A percentile compares a stretch with the other conserved stretches of the same genome.
phyloP scores from a whole-genome alignment of 2,113 vertebrate species.

The Oophaga pumilio region DNA sequence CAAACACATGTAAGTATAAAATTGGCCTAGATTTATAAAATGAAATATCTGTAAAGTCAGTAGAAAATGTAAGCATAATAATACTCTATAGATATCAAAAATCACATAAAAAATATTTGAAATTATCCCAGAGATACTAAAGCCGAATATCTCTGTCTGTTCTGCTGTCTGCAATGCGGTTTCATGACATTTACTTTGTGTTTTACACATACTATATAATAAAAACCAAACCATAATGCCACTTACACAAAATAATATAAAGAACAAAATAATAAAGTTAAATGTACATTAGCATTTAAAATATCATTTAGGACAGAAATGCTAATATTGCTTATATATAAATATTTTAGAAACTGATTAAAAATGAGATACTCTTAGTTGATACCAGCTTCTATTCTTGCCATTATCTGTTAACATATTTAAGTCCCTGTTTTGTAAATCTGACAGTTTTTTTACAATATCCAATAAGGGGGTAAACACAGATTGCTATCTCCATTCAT shows the following conservation, averaged over 20 bases:
- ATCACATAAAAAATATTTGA: background rate
- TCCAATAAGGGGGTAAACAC: no score
- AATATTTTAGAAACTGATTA: no score
- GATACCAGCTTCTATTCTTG: no score
- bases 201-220: background rate
- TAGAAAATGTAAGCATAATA: background rate
- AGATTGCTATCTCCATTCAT: no score
- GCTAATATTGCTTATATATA: background rate
- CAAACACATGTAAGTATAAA: conserved; percentile 18
- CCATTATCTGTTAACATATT: no score
- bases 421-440: no score
- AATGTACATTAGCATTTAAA: no score
- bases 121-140: background rate
- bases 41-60: background rate
- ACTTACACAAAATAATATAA: background rate
- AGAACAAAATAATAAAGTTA: background rate
- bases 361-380: no score
- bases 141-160: background rate
- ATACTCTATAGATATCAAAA: background rate
- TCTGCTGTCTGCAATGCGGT: background rate
- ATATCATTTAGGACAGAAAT: no score
- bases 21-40: conserved; percentile 12
- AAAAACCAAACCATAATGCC: background rate
- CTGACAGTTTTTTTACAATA: no score
- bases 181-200: background rate